Conservation (phyloP, 2,888 invertebrate genomes). For the Nudaria mundana region DNA sequence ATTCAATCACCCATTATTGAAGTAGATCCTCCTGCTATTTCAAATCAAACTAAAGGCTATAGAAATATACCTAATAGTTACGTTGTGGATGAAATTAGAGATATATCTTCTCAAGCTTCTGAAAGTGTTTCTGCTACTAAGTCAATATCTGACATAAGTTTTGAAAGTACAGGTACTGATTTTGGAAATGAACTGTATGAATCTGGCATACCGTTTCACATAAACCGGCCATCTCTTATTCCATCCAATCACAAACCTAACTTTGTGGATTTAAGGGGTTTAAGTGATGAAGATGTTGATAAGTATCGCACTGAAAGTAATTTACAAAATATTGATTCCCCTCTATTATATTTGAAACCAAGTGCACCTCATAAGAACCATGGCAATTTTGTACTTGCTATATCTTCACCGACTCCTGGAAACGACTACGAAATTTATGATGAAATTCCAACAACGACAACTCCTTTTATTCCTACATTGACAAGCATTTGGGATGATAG, state of each 20-base stretch:
- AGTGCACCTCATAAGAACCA: constrained; percentile 79
- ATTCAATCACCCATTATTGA: constrained; percentile 87
- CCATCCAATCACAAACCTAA: constrained; percentile 54
- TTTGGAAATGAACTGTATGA: constrained; percentile 63
- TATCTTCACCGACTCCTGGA: constrained; percentile 49
- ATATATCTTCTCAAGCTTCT: constrained; percentile 78
- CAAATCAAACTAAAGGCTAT: constrained; percentile 62
- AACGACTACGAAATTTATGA: constrained; percentile 73
- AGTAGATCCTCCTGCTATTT: constrained; percentile 59
- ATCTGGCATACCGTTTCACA: constrained; percentile 45
- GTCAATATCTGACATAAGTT: constrained; percentile 62
- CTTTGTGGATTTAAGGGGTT: constrained; percentile 68
- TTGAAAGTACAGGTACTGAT: constrained; percentile 66
- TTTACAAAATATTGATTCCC: constrained; percentile 80
- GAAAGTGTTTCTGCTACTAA: constrained; percentile 69
- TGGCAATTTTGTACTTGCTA: constrained; percentile 58
- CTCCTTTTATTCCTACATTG: constrained; percentile 38
- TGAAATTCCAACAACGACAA: constrained; percentile 53
- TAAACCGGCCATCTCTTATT: constrained; percentile 41
- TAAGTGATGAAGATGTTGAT: constrained; percentile 68
- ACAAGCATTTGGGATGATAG: constrained; percentile 53
- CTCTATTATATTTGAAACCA: constrained; percentile 77
- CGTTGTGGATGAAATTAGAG: constrained; percentile 62
- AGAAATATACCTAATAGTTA: constrained; percentile 66
- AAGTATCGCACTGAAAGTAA: constrained; percentile 70